Evolutionary conservation across 2,113 vertebrate species (phyloP).

Genomic region (Pseudopodoces humilis): DNA sequence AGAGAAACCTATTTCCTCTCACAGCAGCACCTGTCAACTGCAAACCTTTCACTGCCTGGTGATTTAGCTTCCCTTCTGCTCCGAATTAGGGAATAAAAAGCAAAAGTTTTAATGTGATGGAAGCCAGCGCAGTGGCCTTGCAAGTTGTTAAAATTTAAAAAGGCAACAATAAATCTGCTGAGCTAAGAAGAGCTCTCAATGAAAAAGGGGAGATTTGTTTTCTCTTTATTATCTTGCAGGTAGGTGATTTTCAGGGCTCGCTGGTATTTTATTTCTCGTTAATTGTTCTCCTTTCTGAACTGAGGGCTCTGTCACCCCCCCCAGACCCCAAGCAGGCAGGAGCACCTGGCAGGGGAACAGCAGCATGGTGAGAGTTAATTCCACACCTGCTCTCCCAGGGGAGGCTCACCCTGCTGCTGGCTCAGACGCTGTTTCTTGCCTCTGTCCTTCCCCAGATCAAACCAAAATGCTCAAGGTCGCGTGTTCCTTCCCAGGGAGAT

Average conservation of each 20-base stretch:
- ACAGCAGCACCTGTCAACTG: background rate
- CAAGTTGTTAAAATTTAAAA: constrained; percentile 38
- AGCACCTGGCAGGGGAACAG: background rate
- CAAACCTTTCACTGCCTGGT: constrained; percentile 14
- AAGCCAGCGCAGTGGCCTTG: background rate
- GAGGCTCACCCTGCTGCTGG: background rate
- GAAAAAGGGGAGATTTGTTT: constrained; percentile 25
- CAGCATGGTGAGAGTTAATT: background rate
- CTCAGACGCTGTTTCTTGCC: background rate
- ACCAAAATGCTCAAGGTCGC: background rate
- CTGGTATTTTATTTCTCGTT: constrained; percentile 22
- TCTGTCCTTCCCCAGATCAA: background rate
- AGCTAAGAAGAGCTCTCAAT: background rate
- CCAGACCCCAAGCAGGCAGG: background rate
- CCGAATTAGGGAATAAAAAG: constrained; percentile 22
- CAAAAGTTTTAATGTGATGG: constrained; percentile 16
- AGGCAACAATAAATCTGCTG: constrained; percentile 53
- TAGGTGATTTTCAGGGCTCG: constrained; percentile 35
- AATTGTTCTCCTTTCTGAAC: constrained; percentile 8
- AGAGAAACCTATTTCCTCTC: background rate
- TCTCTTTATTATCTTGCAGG: constrained; percentile 39
- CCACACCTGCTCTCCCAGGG: background rate
- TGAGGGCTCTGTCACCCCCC: background rate
- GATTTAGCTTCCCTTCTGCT: constrained; percentile 33
- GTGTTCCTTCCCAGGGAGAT: background rate